Percentiles rank a stretch among this genome's conserved stretches.
Conservation (phyloP, 1,140 invertebrate species). For the Leucophenga varia region DNA sequence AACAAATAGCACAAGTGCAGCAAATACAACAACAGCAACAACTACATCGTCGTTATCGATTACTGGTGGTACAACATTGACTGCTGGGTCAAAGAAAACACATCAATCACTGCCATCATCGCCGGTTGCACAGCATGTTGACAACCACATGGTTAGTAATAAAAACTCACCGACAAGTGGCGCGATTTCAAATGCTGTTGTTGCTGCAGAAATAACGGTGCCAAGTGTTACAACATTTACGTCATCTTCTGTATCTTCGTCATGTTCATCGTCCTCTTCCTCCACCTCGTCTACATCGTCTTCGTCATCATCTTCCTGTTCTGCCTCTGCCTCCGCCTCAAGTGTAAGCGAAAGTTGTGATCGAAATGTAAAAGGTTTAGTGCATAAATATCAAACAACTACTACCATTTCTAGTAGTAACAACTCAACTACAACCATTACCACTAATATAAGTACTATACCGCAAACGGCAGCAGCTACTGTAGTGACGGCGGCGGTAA, state of each 20-base stretch:
- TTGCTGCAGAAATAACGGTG: neutral
- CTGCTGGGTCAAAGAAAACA: slow-evolving; percentile 22
- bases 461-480: slow-evolving; percentile 5
- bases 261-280: slow-evolving; percentile 14
- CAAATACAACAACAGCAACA: slow-evolving; percentile 34
- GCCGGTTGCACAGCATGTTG: slow-evolving; percentile 48
- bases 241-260: slow-evolving; percentile 12
- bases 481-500: neutral
- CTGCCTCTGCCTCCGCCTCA: slow-evolving; percentile 45
- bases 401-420: slow-evolving; percentile 40
- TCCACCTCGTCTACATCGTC: slow-evolving; percentile 40
- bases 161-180: slow-evolving; percentile 15
- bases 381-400: slow-evolving; percentile 69
- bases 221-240: slow-evolving; percentile 14
- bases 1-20: slow-evolving; percentile 24
- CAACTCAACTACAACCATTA: slow-evolving; percentile 4
- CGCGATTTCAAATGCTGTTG: slow-evolving; percentile 11
- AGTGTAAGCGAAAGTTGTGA: slow-evolving; percentile 59
- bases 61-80: slow-evolving; percentile 3
- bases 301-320: slow-evolving; percentile 33
- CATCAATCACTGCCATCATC: slow-evolving; percentile 55
- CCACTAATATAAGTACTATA: slow-evolving; percentile 11
- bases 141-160: slow-evolving; percentile 24
- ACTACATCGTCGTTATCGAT: slow-evolving; percentile 6
- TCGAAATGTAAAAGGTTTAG: slow-evolving; percentile 71